Base-by-base conservation (phyloP, 2,888 invertebrate genomes). In the Lepidochrysops patricia region DNA sequence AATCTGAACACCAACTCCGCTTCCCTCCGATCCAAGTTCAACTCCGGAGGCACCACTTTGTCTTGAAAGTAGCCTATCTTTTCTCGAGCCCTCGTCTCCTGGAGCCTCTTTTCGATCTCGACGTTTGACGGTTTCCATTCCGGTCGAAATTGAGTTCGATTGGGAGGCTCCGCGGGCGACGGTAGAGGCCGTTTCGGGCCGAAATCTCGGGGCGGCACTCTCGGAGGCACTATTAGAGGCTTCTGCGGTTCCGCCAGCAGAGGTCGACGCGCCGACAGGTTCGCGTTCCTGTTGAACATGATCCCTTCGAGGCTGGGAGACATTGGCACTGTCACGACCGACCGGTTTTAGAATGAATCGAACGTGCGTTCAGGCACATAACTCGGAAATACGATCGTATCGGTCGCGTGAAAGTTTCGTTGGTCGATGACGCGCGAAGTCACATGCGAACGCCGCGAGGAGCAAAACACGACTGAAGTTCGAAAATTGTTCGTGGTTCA, bases 261-360 rank as follows among this genome's bases (percentile, higher is more conserved):
- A 72, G 88, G 89, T 73, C 87, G 84, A 64, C 89, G 84, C 74
- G 84, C 84, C 66, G 89, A 89, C 77, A 88, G 77, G 69, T 72
- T 72, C 68, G 83, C 77, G 77, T 79, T 85, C 82, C 89, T 82
- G 76, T 88, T 89, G 73, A 89, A 89, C 89, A 89, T 89, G 76
- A 82, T 84, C 71, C 83, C 88, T 76, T 89, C 89, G 70, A 89
- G 75, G 65, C 88, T 89, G 70, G 88, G 89, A 81, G 89, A 87
- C 89, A 89, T 89, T 82, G 74, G 86, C 77, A 77, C 84, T 76
- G 85, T 87, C 84, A 87, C 80, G 72, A 82, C 69, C 69, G 70
- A 68, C 76, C 72, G 68, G 72, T 63, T 71, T 71, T 69, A 67
- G 64, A 71, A 67, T 75, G 76, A 79, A 73, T 72, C 73, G 73